Evolutionary conservation across 2,797 vertebrate species (phyloP).

Genomic region (Halcyon chelicuti): DNA sequence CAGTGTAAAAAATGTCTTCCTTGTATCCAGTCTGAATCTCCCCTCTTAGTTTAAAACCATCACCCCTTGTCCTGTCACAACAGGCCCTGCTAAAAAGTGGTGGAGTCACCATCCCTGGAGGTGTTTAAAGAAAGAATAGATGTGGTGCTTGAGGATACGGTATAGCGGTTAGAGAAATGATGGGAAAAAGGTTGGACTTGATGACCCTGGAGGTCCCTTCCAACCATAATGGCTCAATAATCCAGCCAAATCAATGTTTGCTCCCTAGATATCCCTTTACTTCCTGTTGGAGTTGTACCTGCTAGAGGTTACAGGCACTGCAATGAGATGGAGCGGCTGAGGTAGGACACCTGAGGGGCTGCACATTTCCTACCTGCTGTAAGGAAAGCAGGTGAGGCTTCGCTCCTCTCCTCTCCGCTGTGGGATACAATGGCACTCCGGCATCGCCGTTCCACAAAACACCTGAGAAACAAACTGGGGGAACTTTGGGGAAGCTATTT

Average conservation of each 20-base stretch:
- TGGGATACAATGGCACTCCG: not conserved
- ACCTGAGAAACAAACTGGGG: not conserved
- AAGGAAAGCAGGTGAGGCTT: not conserved
- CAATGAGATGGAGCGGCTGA: not conserved
- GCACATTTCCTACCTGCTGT: not conserved
- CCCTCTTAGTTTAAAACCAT: not conserved
- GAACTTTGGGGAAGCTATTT: not conserved
- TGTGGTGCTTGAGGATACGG: no score
- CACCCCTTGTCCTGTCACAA: not conserved
- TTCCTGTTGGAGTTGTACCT: not conserved
- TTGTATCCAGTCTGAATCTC: not conserved
- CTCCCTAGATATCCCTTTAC: not conserved
- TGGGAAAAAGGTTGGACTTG: no score
- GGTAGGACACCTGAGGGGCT: not conserved
- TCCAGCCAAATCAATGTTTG: not conserved
- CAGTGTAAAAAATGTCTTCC: not conserved
- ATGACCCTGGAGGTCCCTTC: no score
- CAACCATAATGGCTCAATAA: not conserved
- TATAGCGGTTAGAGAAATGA: no score
- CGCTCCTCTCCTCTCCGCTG: not conserved
- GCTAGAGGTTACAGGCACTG: rapidly evolving
- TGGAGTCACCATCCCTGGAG: no score
- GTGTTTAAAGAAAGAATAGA: no score
- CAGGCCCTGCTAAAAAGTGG: not conserved
- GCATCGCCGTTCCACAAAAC: not conserved